Conservation (phyloP, 2,888 invertebrate species). For the Hipparchia semele region DNA sequence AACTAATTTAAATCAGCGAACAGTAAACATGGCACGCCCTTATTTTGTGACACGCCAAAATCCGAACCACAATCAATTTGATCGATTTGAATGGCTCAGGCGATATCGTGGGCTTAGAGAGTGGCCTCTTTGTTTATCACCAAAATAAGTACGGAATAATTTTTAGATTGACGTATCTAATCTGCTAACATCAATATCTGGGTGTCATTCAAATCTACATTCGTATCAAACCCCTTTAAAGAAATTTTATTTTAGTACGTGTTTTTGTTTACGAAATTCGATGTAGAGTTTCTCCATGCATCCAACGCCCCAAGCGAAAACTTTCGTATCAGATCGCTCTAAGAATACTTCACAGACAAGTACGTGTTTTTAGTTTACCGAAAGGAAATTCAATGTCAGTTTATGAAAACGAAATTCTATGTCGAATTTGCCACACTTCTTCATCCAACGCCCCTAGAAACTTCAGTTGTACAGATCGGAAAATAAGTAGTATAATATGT, state of each 20-base stretch:
- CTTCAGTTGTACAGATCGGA: neutral
- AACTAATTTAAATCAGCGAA: neutral
- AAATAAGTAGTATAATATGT: too few relatives aligned
- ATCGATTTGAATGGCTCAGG: neutral
- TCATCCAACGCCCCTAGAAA: neutral
- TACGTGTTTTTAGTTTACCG: too few relatives aligned
- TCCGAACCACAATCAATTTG: neutral
- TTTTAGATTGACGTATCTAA: slow-evolving; percentile 35
- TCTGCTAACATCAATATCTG: slow-evolving; percentile 24
- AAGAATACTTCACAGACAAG: too few relatives aligned
- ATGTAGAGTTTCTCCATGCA: neutral
- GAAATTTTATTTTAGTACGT: neutral
- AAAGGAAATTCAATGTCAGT: too few relatives aligned
- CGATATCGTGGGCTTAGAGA: neutral
- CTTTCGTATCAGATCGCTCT: neutral
- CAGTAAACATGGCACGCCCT: neutral
- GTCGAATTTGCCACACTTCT: neutral
- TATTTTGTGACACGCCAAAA: neutral
- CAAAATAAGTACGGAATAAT: slow-evolving; percentile 11
- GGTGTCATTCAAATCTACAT: slow-evolving; percentile 10
- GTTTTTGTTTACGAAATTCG: neutral
- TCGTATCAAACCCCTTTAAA: neutral
- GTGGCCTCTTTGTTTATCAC: slow-evolving; percentile 15
- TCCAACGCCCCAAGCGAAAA: neutral
- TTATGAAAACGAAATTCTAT: neutral